Conservation (phyloP, 2,113 vertebrate genomes). For the Tauraco erythrolophus region DNA sequence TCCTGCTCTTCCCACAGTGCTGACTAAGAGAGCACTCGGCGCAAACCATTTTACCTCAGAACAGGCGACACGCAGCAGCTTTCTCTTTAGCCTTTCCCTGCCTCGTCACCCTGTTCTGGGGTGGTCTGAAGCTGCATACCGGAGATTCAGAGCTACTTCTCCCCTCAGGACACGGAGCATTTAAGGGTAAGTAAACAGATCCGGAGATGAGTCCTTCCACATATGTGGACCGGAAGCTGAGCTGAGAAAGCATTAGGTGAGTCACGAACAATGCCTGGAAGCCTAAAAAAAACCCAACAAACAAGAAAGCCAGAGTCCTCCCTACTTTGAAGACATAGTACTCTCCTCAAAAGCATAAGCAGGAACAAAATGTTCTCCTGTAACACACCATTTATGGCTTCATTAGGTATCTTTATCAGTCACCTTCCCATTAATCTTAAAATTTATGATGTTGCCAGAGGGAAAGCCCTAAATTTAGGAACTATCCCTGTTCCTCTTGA, state of each 20-base stretch:
- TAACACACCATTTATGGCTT: background rate
- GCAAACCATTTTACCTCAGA: background rate
- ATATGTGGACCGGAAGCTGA: background rate
- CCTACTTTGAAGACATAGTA: background rate
- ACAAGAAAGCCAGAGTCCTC: background rate
- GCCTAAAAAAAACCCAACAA: background rate
- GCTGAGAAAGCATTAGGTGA: background rate
- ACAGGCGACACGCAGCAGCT: background rate
- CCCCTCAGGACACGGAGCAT: background rate
- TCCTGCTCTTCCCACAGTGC: background rate
- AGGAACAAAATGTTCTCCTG: slow-evolving; percentile 17
- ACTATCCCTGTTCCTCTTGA: background rate
- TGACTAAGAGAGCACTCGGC: background rate
- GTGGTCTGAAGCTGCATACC: background rate
- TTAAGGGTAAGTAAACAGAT: background rate
- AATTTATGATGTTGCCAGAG: background rate
- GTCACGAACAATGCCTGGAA: slow-evolving; percentile 61
- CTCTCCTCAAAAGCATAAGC: background rate
- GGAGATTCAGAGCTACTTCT: background rate
- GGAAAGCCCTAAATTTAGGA: background rate
- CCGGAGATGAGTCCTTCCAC: background rate
- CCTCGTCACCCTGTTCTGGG: background rate
- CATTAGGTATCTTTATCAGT: background rate
- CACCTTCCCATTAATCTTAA: background rate
- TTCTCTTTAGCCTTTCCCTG: background rate